These are phyloP conservation scores for Phenganax subtilis DNA, from an alignment of 92 coral and sea anemone genomes.

Conservation along the genomic window DNA sequence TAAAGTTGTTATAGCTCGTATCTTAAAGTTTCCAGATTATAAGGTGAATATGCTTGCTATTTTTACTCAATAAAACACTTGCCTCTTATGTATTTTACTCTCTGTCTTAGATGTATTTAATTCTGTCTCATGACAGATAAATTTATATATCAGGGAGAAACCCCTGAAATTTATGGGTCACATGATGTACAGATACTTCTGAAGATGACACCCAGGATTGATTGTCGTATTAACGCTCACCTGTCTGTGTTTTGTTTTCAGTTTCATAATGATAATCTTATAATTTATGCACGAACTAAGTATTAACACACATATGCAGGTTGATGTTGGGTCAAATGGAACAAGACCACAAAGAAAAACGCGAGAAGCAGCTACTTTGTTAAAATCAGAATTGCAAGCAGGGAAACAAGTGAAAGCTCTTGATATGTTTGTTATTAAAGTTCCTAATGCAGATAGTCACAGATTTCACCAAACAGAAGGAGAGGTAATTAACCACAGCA, in stretches of 20 bases:
- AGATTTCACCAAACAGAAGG: neutral
- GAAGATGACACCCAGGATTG: no score
- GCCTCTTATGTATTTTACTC: neutral
- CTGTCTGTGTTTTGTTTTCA: no score
- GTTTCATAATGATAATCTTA: no score
- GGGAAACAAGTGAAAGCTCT: neutral
- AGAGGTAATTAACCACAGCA: neutral
- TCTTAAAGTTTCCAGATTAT: neutral
- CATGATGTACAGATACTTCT: no score
- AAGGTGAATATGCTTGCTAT: neutral
- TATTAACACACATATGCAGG: no score
- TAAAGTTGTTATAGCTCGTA: neutral
- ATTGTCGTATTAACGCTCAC: no score
- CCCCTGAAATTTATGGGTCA: no score
- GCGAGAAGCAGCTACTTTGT: neutral
- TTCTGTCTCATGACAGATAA: neutral
- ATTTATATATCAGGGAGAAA: no score
- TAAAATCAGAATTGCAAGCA: conserved; percentile 10
- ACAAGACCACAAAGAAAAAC: conserved; percentile 11
- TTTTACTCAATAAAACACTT: neutral
- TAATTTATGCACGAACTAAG: no score
- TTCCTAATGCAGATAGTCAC: neutral
- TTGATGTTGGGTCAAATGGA: neutral
- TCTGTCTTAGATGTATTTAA: neutral
- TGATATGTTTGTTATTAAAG: neutral